A percentile compares a stretch with the other conserved stretches of the same genome.
phyloP scores from a whole-genome alignment of 2,888 invertebrate genomes.

The Isoperla grammatica region DNA sequence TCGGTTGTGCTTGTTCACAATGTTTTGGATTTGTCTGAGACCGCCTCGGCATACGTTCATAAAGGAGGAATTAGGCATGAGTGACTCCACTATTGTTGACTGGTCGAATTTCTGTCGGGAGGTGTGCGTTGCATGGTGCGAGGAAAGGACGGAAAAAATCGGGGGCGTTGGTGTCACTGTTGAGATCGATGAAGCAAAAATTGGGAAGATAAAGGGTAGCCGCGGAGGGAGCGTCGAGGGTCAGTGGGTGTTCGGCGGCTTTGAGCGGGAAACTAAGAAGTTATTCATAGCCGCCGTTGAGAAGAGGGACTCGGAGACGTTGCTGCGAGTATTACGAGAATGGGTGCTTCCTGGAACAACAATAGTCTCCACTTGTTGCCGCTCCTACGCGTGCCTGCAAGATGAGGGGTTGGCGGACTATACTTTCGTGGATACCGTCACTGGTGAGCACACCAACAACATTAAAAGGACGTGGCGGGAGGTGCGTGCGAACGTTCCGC shows the following conservation, averaged over 20 bases:
- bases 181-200: background rate
- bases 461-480: background rate
- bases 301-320: too few species aligned
- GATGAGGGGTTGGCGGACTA: too few species aligned
- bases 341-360: background rate
- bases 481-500: too few species aligned
- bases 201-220: background rate
- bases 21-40: background rate
- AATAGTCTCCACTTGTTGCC: background rate
- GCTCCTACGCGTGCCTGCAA: too few species aligned
- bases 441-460: background rate
- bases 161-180: too few species aligned
- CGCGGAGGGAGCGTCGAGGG: background rate
- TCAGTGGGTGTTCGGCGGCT: background rate
- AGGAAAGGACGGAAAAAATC: background rate
- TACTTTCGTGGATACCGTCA: background rate
- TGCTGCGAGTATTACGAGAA: background rate
- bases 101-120: background rate
- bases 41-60: background rate
- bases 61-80: background rate
- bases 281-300: background rate
- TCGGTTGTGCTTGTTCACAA: background rate
- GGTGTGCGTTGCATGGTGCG: too few species aligned
- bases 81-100: background rate
- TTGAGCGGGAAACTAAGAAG: too few species aligned